Conservation (phyloP, 1,140 invertebrate species). For the Onthophagus taurus region DNA sequence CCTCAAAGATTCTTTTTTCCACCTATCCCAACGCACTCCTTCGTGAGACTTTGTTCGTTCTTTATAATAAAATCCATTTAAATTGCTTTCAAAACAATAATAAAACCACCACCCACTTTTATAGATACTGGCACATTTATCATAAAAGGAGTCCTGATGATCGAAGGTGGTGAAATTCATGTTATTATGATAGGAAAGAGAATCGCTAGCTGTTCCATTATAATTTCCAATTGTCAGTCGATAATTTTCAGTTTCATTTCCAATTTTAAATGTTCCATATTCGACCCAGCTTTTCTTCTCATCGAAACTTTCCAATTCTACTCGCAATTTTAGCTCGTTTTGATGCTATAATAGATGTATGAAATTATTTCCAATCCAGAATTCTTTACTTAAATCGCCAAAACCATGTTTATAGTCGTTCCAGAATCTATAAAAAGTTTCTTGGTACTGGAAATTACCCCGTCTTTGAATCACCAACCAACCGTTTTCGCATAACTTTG, state of each 20-base stretch:
- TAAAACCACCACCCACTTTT: conserved; percentile 55
- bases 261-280: conserved; percentile 41
- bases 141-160: conserved; percentile 42
- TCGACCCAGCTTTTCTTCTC: conserved; percentile 71
- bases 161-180: conserved; percentile 51
- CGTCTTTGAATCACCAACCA: too few species aligned
- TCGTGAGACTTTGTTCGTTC: too few species aligned
- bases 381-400: conserved; percentile 79
- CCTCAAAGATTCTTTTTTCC: too few species aligned
- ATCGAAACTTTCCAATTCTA: conserved; percentile 89
- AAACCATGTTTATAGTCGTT: conserved; percentile 91
- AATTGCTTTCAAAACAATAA: too few species aligned
- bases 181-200: conserved; percentile 45
- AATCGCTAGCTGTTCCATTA: conserved; percentile 46
- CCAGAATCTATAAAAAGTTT: conserved; percentile 92
- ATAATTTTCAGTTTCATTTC: conserved; percentile 42
- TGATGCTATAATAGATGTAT: conserved; percentile 93
- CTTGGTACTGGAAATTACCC: too few species aligned
- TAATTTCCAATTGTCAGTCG: conserved; percentile 43
- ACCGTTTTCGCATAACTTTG: too few species aligned
- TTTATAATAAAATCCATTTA: too few species aligned
- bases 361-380: conserved; percentile 91
- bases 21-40: too few species aligned
- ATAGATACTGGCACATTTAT: conserved; percentile 41
- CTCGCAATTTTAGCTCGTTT: conserved; percentile 76